Evolutionary conservation across 2,888 invertebrate species (phyloP), one percentile per base, ranked within the genome.

Genomic region (Cephonodes hylas): DNA sequence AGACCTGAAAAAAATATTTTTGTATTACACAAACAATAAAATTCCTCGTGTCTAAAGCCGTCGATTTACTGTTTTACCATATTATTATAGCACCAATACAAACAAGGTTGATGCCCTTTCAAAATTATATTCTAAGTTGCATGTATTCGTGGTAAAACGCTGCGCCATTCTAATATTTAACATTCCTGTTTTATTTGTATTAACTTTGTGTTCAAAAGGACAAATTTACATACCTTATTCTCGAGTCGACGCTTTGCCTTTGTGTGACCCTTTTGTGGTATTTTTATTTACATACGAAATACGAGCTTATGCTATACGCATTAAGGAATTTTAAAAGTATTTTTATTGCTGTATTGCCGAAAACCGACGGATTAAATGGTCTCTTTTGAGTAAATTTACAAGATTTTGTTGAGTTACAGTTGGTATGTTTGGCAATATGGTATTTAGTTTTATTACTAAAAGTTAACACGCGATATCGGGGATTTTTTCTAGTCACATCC

Each of bases 151-250:
- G 59, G 67, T 61, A 42, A 60, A 62, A 42, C 42, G 62, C 6
- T 31, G 31, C 60, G 61, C 45, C 65, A 64, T 68, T 57, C 56
- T 63, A 71, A 70, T 70, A 68, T 70, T 73, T 67, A 60, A 66
- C 66, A 68, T 71, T 61, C 27, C 44, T 23, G 53, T 62, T 73
- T 70, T 74, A 68, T 70, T 72, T 59, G 46, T 74, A 71, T 66
- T 65, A 64, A 66, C 66, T 67, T 68, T 71, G 69, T 65, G 63
- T 67, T 67, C 63, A 70, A 69, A 73, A 74, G 72, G 71, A 72
- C 70, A 73, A 75, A 80, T 81, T 79, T 78, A 74, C 80, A 79
- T 81, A 76, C 74, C 75, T 75, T 71, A 70, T 66, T 68, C 69
- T 70, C 70, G 61, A 66, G 65, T 63, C 65, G 58, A 61, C 63